A percentile compares a stretch with the other conserved stretches of the same genome.
Conservation (phyloP, 2,113 vertebrate genomes). For the Stercorarius parasiticus region DNA sequence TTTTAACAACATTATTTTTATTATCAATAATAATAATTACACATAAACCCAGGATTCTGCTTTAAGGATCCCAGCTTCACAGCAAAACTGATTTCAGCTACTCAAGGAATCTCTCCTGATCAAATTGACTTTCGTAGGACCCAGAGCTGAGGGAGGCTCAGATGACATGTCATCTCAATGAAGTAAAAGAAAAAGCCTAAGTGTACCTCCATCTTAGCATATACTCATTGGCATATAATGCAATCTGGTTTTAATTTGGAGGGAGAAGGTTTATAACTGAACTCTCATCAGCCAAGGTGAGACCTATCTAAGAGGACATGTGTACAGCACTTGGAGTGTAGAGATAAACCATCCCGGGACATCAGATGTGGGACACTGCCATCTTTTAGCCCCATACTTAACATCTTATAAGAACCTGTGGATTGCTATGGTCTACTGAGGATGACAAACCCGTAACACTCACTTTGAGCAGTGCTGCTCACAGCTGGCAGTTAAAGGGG, state of each 20-base stretch:
- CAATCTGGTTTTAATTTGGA: background rate
- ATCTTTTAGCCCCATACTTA: background rate
- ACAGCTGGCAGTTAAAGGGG: background rate
- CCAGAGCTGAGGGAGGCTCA: background rate
- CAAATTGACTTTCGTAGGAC: background rate
- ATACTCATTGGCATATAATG: background rate
- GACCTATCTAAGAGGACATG: background rate
- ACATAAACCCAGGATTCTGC: background rate
- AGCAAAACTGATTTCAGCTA: background rate
- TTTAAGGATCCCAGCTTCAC: background rate
- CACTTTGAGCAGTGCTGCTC: background rate
- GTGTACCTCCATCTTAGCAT: background rate
- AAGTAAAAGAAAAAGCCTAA: background rate
- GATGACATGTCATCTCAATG: background rate
- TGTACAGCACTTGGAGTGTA: background rate
- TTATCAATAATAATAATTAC: background rate
- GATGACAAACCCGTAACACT: background rate
- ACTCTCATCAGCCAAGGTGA: background rate
- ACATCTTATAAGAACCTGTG: accelerated
- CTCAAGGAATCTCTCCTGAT: background rate
- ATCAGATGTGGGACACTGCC: background rate
- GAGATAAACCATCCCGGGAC: background rate
- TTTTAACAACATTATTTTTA: background rate
- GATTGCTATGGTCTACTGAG: background rate
- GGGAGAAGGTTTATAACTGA: background rate